phyloP scores from a whole-genome alignment of 2,888 invertebrate species.

The Schizaphis graminum region DNA sequence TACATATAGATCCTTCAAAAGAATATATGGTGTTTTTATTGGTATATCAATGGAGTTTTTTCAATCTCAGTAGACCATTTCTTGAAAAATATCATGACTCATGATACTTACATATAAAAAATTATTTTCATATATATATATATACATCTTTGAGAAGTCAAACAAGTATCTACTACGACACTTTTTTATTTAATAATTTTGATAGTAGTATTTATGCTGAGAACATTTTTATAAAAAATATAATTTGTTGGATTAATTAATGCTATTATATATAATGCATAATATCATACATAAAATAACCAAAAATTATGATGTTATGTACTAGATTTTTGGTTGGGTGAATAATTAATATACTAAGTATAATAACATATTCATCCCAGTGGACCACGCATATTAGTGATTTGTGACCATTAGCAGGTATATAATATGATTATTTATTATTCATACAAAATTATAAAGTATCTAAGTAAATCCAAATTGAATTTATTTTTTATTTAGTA shows the following conservation, averaged over 20 bases:
- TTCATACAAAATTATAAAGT: background rate
- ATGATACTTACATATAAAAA: background rate
- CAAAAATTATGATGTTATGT: background rate
- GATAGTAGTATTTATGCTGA: background rate
- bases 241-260: background rate
- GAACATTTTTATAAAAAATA: background rate
- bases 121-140: background rate
- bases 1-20: background rate
- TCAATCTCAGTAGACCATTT: background rate
- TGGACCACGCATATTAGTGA: background rate
- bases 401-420: background rate
- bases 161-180: background rate
- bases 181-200: conserved; percentile 2
- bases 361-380: background rate
- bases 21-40: background rate
- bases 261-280: background rate
- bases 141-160: background rate
- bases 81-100: background rate
- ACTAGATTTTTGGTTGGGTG: background rate
- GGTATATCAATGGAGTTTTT: background rate
- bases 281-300: background rate
- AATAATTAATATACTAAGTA: background rate
- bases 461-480: background rate
- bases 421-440: background rate
- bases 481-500: background rate